Base-by-base conservation (phyloP, 2,888 invertebrate genomes). In the Tetragonula carbonaria region DNA sequence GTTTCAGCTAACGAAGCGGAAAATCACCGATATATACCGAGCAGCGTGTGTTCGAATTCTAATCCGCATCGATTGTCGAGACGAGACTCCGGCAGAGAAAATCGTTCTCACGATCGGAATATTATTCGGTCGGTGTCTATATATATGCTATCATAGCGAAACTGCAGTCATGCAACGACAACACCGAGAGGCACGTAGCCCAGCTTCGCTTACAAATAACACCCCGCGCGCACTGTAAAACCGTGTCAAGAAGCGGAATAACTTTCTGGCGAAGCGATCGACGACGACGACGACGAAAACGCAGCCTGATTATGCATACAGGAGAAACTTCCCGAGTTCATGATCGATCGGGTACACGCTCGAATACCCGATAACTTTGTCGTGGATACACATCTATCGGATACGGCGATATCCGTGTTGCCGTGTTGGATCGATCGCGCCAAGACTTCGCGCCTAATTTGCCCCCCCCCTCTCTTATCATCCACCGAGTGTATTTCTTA, bases 281-380 rank as follows among this genome's bases (percentile, higher is more conserved):
- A 63, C 55, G 70, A 65, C 62, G 76, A 80, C 74, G 80, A 63
- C 55, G 70, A 65, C 62, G 76, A 80, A 79, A 76, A 80, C 76
- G 68, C 50, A 18, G 63, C 18, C 55, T 70, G 75, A 80, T 76
- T 76, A 75, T 76, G 80, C 65, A 80, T 76, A 75, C 76, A 53
- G 79, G 79, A 68, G 70, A 28, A 74, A 79, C 63, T 74, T 79
- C 50, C 38, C 5, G 28, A 62, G 65, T 74, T 74, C 23, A 18
- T 18, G 16, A 28, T 28, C 18, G 62, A 51, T 18, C 70, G 70
- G 16, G 62, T 79, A 55, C 50, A 74, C 53, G 74, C 68, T 74
- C 59, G 55, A 70, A 70, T 79, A 68, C 45, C 14, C 53, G 79
- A 79, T 79, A 79, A 70, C 74, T 79, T 28, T 55, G 23, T 53